Base-by-base conservation (phyloP, 2,888 invertebrate species). In the Melinaea marsaeus region DNA sequence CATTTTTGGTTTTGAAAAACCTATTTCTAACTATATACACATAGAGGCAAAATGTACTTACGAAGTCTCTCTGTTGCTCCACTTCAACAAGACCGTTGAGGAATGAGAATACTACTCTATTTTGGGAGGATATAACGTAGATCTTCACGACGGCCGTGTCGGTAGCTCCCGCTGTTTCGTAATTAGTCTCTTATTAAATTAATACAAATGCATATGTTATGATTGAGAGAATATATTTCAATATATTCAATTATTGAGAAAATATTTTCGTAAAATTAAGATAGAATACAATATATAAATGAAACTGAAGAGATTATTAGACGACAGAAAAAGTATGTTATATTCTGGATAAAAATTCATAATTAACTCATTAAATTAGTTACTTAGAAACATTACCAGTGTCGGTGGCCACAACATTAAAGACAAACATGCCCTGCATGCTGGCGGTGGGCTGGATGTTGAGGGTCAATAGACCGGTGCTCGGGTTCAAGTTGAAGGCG, bases 341-440 rank as follows among this genome's bases (percentile, higher is more conserved):
- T 7, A 2, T 37, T 37, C 3, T 37, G 3, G 37, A 37, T 1
- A 37, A 37, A 37, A 37, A 37, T 2, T 37, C 5, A 2, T 37
- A 37, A 4, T 37, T 7, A 37, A 37, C 37, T 37, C 4, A 37
- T 6, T 6, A 37, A 37, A 37, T 6, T 6, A 37, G 42, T 42
- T 42, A 42, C 42, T 5, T 47, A 55, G 22, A n/a, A 13, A 2
- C 13, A 55, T 72, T 79, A 92, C 92, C 84, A 64, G 85, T 71
- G 73, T 94, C 94, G 3, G 78, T 78, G 5, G 93, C 94, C 1
- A 79, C 69, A 9, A 93, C 86, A 47, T 88, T 70, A 69, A 94
- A 93, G 70, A 86, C 86, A 73, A 94, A 93, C 85, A 91, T 92
- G 64, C 94, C 94, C 35, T 86, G 86, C 93, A 93, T 93, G 60